Evolutionary conservation across 1,140 invertebrate species (phyloP).

Genomic region (Drosophila burlai): DNA sequence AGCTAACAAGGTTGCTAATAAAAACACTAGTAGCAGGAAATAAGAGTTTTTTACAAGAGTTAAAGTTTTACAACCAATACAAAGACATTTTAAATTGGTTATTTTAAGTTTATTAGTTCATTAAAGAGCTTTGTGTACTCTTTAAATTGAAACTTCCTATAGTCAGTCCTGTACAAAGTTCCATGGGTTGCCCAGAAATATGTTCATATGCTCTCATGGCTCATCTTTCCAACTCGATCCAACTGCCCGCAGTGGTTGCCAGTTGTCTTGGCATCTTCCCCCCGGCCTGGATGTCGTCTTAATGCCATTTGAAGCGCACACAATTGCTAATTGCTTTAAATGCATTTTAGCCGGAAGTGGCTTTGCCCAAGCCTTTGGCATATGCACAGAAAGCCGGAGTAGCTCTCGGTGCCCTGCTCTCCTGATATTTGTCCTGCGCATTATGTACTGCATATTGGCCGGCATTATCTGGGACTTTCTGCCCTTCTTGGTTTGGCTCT

Average conservation of each 20-base stretch:
- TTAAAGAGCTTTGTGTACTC: background rate
- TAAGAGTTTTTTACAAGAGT: background rate
- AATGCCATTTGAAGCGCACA: constrained; percentile 58
- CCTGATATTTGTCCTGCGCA: constrained; percentile 39
- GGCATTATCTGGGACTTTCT: constrained; percentile 58
- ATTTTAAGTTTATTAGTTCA: too few species aligned
- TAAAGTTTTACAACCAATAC: too few species aligned
- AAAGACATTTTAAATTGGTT: too few species aligned
- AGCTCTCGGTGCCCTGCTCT: background rate
- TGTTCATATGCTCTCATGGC: background rate
- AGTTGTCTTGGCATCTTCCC: constrained; percentile 25
- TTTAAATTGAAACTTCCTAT: background rate
- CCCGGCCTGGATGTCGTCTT: constrained; percentile 18
- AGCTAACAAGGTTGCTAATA: too few species aligned
- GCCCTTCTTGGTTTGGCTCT: constrained; percentile 42
- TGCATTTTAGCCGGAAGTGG: constrained; percentile 76
- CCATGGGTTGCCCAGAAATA: background rate
- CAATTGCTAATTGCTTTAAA: constrained; percentile 79
- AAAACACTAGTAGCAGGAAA: background rate
- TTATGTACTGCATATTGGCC: constrained; percentile 64
- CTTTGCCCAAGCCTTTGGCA: constrained; percentile 64
- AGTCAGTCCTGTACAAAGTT: background rate
- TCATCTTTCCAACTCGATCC: constrained; percentile 2
- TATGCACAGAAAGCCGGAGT: constrained; percentile 38
- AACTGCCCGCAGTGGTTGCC: constrained; percentile 42